Evolutionary conservation across 1,140 invertebrate species (phyloP), one percentile per base, ranked within the genome.

Genomic region (Drosophila nikananu): DNA sequence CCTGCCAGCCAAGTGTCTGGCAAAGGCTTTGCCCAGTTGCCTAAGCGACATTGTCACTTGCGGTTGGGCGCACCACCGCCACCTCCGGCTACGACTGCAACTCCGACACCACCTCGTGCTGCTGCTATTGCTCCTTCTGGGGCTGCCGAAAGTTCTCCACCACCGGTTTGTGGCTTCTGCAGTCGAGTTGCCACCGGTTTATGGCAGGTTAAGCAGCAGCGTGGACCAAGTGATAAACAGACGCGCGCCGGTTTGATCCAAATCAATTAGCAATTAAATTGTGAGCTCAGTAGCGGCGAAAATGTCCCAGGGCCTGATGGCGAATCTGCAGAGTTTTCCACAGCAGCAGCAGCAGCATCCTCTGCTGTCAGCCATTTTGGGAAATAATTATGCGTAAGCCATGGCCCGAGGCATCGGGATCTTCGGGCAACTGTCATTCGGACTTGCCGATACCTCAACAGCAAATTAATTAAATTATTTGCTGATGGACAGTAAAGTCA

Each of bases 201-300:
- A 49, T 81, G 63, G 49, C 44, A 72, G 39, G 32, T 44, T 41
- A 30, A 64, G 21, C 49, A 32, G 42, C 59, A 32, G 23, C 39
- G 13, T 23, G n/a, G 15, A 27, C 41, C 37, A 51, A 73, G 71
- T 73, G 68, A 61, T 74, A 74, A 73, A 52, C 68, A 73, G 30
- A 61, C 35, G 42, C 44, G 67, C 41, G 6, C 21, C 35, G 21
- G 35, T 17, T 32, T 39, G 44, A n/a, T 46, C 49, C 75, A 82
- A 90, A 90, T 82, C 86, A 90, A 90, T 90, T 90, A 86, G 81
- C 80, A 86, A 90, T 90, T 86, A 79, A 86, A 86, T 86, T 77
- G 78, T 30, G 42, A 80, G 79, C 81, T 55, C 70, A 80, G 90
- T 80, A 63, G 57, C 51, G 60, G 41, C 39, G 70, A 60, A 68